These are phyloP conservation scores for Campylomormyrus tamandua DNA, from an alignment of 2,113 vertebrate species.

Conservation along the genomic window DNA sequence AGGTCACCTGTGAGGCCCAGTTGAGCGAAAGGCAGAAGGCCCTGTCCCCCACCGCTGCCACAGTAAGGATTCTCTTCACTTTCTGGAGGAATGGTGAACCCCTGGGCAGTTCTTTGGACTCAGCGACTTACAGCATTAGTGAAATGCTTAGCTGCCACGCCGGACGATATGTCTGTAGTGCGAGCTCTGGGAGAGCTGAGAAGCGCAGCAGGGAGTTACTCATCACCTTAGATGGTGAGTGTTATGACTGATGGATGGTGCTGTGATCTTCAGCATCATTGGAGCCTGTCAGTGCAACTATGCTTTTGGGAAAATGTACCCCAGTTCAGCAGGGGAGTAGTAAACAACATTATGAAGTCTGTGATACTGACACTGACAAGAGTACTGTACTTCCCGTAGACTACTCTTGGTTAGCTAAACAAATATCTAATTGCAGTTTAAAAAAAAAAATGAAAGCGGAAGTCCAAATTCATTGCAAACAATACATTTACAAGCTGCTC, in stretches of 20 bases:
- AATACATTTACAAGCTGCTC: not conserved
- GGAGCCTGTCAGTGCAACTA: not conserved
- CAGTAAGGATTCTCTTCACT: not conserved
- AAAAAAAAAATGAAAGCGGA: not conserved
- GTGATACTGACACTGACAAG: not conserved
- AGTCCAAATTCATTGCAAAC: not conserved
- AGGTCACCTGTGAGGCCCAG: conserved; percentile 14
- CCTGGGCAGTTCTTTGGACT: not conserved
- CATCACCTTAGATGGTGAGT: conserved; percentile 19
- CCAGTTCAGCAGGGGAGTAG: not conserved
- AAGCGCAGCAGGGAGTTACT: not conserved
- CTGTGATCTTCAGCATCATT: not conserved
- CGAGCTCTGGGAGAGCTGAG: not conserved
- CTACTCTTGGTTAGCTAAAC: not conserved
- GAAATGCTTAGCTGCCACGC: not conserved
- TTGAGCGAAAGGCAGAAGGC: not conserved
- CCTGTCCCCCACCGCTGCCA: not conserved
- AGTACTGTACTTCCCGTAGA: not conserved
- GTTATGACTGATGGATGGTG: not conserved
- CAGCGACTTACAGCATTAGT: not conserved
- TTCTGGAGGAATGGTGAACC: conserved; percentile 4
- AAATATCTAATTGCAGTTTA: not conserved
- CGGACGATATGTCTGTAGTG: conserved; percentile 8
- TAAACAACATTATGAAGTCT: not conserved
- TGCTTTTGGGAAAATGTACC: not conserved